phyloP scores from a whole-genome alignment of 2,113 vertebrate genomes.

The Dermatemys mawii region DNA sequence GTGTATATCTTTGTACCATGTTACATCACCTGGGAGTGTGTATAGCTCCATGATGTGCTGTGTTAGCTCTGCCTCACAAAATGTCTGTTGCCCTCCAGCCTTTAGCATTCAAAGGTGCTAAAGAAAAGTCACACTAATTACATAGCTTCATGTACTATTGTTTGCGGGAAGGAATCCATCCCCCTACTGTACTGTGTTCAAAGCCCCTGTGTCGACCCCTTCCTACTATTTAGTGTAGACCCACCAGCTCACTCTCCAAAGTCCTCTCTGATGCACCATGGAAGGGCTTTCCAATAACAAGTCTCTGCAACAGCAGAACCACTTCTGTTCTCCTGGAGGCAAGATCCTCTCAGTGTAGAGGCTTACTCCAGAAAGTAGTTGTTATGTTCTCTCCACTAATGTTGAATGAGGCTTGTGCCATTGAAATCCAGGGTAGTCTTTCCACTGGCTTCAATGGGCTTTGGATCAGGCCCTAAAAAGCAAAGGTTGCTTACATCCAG shows the following conservation, averaged over 20 bases:
- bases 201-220: neutral
- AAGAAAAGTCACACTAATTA: neutral
- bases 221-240: neutral
- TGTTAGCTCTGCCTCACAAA: neutral
- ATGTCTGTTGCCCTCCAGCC: neutral
- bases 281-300: neutral
- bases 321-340: neutral
- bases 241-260: neutral
- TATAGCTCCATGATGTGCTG: neutral
- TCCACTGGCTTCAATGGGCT: neutral
- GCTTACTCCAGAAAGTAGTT: neutral
- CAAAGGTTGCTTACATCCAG: neutral
- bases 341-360: neutral
- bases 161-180: neutral
- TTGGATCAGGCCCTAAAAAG: neutral
- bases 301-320: neutral
- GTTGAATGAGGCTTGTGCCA: neutral
- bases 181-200: neutral
- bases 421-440: neutral
- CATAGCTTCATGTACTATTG: neutral
- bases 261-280: neutral
- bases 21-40: neutral
- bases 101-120: neutral
- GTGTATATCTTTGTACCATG: neutral
- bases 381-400: neutral